These are phyloP conservation scores for Lophotriccus pileatus DNA, from an alignment of 2,797 vertebrate species.

Conservation along the genomic window DNA sequence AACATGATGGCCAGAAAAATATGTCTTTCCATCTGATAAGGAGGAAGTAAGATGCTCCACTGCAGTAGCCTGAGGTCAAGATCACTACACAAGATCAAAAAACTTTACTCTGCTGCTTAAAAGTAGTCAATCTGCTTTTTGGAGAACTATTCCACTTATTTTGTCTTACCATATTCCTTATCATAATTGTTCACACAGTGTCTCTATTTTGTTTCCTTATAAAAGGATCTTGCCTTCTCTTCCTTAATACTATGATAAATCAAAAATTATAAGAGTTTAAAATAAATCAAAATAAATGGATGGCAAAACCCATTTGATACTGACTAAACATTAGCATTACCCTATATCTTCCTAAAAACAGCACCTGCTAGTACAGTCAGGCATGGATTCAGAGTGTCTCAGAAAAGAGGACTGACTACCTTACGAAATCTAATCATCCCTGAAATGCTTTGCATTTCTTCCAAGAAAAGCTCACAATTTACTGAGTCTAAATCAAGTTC, in stretches of 20 bases:
- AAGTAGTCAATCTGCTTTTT: not conserved
- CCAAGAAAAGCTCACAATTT: not conserved
- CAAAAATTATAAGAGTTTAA: not conserved
- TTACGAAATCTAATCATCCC: not conserved
- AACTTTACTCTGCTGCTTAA: not conserved
- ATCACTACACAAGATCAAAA: not conserved
- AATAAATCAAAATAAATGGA: not conserved
- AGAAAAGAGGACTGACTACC: not conserved
- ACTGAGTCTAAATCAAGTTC: not conserved
- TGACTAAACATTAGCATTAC: not conserved
- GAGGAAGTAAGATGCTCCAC: not conserved
- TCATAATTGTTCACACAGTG: not conserved
- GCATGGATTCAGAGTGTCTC: not conserved
- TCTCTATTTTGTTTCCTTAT: not conserved
- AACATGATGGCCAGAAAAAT: not conserved
- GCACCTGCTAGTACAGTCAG: not conserved
- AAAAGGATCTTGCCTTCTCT: not conserved
- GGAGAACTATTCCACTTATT: not conserved
- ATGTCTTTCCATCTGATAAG: not conserved
- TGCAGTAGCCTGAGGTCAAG: not conserved
- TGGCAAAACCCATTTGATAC: not conserved
- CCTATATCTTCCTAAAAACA: not conserved
- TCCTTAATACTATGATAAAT: not conserved
- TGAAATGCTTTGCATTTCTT: not conserved
- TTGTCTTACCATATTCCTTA: not conserved